Base-by-base conservation (phyloP, 1,140 invertebrate species). In the Drosophila sulfurigaster region DNA sequence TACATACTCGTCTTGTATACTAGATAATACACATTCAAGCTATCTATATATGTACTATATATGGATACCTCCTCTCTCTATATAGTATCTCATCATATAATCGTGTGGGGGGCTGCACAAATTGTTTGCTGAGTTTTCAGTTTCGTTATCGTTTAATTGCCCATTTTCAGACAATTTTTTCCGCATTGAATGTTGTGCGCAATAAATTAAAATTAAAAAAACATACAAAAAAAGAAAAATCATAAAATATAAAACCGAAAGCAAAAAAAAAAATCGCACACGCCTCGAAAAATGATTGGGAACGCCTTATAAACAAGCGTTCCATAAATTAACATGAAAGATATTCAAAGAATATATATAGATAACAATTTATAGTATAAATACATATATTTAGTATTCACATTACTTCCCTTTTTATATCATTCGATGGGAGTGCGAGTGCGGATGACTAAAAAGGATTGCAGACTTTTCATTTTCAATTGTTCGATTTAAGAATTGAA, bases 131-230 rank as follows among this genome's bases (percentile, higher is more conserved):
- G 59, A 65, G 63, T 75, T 71, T 82, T 79, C 67, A 76, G 71
- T 82, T 87, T 86, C 82, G 60, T 56, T 86, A 87, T 86, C 82
- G 71, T 79, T 86, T 87, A 82, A 85, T 86, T 86, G 79, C 81
- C 81, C 60, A 63, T 72, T 79, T 82, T 82, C 81, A 66, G 77
- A 81, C 73, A 79, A 73, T 87, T 83, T 80, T 25, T 83, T 86
- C 81, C 81, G 77, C 81, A 72, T 85, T 78, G 75, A 87, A 75
- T 77, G 65, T 52, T 78, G 54, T 65, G 60, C 58, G 82, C 79
- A 63, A 77, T 88, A 87, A 82, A 86, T 87, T 82, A 78, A 71
- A 49, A 60, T 65, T 58, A 20, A 13, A 58, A 58, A 41, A 60
- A 60, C 32, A 20, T 11, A 58, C 46, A 46, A 28, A 49, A 41